Percentiles rank a stretch among this genome's conserved stretches.
Evolutionary conservation across 37 sponge, comb jelly and placozoan species (phyloP).

Genomic region (Ephydatia muelleri): DNA sequence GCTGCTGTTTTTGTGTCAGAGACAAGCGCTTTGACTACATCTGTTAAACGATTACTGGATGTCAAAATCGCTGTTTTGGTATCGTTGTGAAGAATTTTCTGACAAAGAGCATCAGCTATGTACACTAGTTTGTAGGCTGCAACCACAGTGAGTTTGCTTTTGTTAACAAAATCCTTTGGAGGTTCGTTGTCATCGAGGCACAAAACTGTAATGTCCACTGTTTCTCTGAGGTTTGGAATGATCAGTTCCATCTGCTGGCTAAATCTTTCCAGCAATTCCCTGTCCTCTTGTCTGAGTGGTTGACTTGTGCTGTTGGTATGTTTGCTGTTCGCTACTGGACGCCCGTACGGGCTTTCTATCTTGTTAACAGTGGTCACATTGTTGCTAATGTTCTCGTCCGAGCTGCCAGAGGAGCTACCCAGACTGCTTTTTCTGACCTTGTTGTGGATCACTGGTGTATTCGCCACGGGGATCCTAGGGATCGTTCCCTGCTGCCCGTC

Average conservation of each 20-base stretch:
- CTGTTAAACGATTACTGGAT: conserved; percentile 71
- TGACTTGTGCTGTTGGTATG: conserved; percentile 16
- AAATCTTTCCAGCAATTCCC: conserved; percentile 54
- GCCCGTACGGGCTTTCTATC: conserved; percentile 54
- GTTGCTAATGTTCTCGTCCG: conserved; percentile 21
- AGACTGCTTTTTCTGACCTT: conserved; percentile 19
- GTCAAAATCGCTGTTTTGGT: conserved; percentile 48
- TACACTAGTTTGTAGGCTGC: conserved; percentile 84
- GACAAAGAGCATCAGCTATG: conserved; percentile 73
- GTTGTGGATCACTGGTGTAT: neutral
- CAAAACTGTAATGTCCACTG: conserved; percentile 40
- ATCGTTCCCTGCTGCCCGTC: neutral
- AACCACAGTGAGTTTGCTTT: conserved; percentile 68
- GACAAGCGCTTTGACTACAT: conserved; percentile 69
- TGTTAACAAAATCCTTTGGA: conserved; percentile 73
- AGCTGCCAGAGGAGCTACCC: conserved; percentile 44
- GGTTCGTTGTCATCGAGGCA: conserved; percentile 40
- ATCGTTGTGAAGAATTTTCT: conserved; percentile 74
- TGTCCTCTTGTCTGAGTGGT: conserved; percentile 54
- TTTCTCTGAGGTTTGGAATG: conserved; percentile 53
- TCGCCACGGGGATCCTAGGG: neutral
- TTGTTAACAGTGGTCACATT: conserved; percentile 26
- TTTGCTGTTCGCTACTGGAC: neutral
- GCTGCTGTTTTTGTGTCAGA: conserved; percentile 80
- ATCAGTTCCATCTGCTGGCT: conserved; percentile 70